Evolutionary conservation across 2,888 invertebrate genomes (phyloP).

Genomic region (Nipponacmea schrenckii): DNA sequence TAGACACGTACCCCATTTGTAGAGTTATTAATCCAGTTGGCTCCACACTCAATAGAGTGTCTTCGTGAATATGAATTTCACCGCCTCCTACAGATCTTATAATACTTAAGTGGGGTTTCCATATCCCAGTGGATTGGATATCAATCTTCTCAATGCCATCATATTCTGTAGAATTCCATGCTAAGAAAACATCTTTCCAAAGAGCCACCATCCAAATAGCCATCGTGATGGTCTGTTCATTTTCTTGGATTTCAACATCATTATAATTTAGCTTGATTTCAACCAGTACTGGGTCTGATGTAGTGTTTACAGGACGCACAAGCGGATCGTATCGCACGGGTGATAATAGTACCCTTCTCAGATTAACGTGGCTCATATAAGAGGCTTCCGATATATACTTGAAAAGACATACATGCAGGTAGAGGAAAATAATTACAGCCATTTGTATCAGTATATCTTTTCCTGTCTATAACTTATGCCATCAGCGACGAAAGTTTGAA

Average conservation of each 20-base stretch:
- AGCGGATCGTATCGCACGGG: background rate
- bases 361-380: background rate
- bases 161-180: background rate
- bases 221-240: background rate
- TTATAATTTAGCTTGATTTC: background rate
- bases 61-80: background rate
- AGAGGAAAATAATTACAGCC: too few relatives aligned
- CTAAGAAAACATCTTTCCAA: background rate
- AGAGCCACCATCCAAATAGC: background rate
- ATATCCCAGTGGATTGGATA: background rate
- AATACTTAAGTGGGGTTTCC: background rate
- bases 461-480: too few relatives aligned
- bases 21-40: background rate
- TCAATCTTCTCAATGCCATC: background rate
- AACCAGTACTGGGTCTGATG: background rate
- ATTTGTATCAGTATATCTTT: too few relatives aligned
- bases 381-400: background rate
- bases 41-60: background rate
- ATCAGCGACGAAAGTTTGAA: too few relatives aligned
- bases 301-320: background rate
- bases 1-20: background rate
- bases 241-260: background rate
- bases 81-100: background rate
- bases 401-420: too few relatives aligned
- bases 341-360: background rate